Evolutionary conservation across 2,797 vertebrate genomes (phyloP).

Genomic region (Pseudotriccus pelzelni): DNA sequence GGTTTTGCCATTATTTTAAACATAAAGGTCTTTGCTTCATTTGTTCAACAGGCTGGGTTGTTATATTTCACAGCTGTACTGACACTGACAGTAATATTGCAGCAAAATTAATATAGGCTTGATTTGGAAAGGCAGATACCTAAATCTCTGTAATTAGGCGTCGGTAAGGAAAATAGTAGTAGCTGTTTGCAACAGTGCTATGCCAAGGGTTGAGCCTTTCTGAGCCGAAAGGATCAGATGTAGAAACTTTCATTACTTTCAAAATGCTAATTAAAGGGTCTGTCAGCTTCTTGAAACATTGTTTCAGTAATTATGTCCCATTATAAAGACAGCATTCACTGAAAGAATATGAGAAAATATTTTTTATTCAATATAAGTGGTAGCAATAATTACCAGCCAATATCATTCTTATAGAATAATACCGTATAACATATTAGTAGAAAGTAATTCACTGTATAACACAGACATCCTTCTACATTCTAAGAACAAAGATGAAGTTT

Average conservation of each 20-base stretch:
- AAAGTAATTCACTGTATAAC: background rate
- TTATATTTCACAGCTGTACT: background rate
- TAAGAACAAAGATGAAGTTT: background rate
- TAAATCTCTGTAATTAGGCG: constrained; percentile 10
- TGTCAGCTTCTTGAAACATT: constrained; percentile 12
- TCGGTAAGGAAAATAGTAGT: background rate
- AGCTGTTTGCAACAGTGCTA: background rate
- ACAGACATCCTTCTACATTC: background rate
- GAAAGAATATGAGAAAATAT: background rate
- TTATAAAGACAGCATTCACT: background rate
- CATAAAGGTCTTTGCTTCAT: background rate
- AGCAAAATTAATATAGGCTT: constrained; percentile 5
- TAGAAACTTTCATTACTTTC: constrained; percentile 1
- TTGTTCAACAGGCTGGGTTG: background rate
- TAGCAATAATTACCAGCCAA: background rate
- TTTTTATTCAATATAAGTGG: background rate
- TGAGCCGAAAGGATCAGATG: constrained; percentile 1
- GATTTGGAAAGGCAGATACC: background rate
- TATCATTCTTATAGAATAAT: background rate
- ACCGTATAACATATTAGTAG: background rate
- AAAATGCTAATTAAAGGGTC: constrained; percentile 16
- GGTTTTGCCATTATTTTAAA: background rate
- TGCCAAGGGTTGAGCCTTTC: background rate
- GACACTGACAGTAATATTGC: background rate
- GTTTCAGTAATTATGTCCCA: background rate